Conservation (phyloP, 1,140 invertebrate genomes). For the Ectropis grisescens region DNA sequence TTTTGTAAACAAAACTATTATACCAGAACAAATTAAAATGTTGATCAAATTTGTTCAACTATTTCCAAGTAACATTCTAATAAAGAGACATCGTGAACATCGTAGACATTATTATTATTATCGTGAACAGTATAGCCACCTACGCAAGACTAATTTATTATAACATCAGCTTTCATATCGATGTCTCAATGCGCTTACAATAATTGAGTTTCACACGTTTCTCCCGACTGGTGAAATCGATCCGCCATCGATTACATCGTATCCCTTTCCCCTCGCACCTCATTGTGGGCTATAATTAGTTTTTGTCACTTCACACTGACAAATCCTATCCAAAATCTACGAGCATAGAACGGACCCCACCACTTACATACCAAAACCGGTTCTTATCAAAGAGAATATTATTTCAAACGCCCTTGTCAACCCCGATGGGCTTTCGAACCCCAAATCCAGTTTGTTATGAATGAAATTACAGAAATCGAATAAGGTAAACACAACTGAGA, state of each 20-base stretch:
- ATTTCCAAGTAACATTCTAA: no score
- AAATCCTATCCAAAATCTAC: conserved; percentile 48
- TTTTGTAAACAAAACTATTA: no score
- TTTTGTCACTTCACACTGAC: conserved; percentile 67
- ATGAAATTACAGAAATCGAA: conserved; percentile 71
- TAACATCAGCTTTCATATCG: no score
- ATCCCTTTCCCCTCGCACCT: conserved; percentile 31
- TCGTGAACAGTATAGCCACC: no score
- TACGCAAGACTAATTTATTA: no score
- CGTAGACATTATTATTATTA: no score
- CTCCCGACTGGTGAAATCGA: conserved; percentile 20
- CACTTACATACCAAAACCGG: conserved; percentile 51
- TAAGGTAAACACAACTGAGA: conserved; percentile 69
- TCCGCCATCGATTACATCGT: conserved; percentile 18
- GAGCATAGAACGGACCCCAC: conserved; percentile 41
- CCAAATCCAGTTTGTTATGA: conserved; percentile 70
- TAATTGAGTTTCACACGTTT: no score
- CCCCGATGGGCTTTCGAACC: conserved; percentile 57
- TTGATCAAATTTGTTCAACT: no score
- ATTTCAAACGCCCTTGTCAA: conserved; percentile 68
- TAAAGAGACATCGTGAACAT: no score
- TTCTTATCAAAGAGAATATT: conserved; percentile 69
- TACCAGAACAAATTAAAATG: no score
- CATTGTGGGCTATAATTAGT: conserved; percentile 64
- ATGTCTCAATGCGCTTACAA: no score